A percentile compares a stretch with the other conserved stretches of the same genome.
phyloP scores from a whole-genome alignment of 2,797 vertebrate genomes.

The Balearica regulorum region DNA sequence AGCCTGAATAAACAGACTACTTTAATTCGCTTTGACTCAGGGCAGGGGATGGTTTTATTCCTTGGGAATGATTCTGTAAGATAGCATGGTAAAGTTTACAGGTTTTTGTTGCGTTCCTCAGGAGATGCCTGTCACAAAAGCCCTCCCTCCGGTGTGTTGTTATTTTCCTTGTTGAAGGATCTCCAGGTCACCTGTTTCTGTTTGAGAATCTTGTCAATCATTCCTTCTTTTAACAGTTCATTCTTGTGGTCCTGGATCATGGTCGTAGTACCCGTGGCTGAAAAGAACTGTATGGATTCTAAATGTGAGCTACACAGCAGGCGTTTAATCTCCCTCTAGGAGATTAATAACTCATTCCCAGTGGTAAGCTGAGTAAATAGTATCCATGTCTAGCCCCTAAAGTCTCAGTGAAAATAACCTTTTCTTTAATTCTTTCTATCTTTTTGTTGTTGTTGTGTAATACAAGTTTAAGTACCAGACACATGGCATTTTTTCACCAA shows the following conservation, averaged over 20 bases:
- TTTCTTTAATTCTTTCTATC: background rate
- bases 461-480: background rate
- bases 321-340: background rate
- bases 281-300: background rate
- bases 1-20: constrained; percentile 59
- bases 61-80: background rate
- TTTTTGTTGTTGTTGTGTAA: background rate
- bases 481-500: background rate
- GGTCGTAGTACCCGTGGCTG: background rate
- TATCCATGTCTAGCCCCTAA: background rate
- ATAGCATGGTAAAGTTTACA: background rate
- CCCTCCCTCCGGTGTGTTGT: background rate
- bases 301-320: background rate
- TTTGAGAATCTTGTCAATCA: background rate
- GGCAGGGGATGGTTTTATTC: background rate
- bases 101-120: background rate
- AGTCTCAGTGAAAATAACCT: background rate
- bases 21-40: background rate
- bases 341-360: background rate
- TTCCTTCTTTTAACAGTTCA: constrained; percentile 5
- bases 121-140: constrained; percentile 6
- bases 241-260: background rate
- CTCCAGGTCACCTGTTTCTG: background rate
- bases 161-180: background rate
- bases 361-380: background rate